Percentiles rank a stretch among this genome's conserved stretches.
phyloP scores from a whole-genome alignment of 2,888 invertebrate genomes.

The Morpho achilles region DNA sequence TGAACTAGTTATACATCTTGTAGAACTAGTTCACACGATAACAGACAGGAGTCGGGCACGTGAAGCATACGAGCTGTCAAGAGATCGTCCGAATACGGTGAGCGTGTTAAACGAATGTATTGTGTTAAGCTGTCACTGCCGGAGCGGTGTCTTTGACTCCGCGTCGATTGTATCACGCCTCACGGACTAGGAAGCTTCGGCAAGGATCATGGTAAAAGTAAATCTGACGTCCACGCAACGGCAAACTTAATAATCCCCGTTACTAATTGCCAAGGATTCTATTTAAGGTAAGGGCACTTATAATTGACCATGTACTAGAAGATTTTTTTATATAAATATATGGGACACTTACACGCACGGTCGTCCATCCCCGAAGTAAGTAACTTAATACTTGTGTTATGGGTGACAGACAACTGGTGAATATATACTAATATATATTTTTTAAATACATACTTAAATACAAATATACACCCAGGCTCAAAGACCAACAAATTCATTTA shows the following conservation, averaged over 20 bases:
- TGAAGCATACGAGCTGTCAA: slow-evolving; percentile 60
- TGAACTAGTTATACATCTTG: not conserved
- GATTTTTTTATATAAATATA: no score
- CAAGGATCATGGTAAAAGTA: slow-evolving; percentile 32
- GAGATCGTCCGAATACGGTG: slow-evolving; percentile 63
- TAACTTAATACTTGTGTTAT: no score
- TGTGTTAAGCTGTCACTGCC: slow-evolving; percentile 64
- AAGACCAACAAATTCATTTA: no score
- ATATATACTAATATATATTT: no score
- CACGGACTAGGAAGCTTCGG: slow-evolving; percentile 52
- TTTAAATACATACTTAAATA: no score
- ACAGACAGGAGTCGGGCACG: slow-evolving; percentile 19
- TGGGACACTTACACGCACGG: no score
- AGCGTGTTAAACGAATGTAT: slow-evolving; percentile 75
- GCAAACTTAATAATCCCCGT: slow-evolving; percentile 20
- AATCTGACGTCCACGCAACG: slow-evolving; percentile 20
- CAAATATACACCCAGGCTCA: no score
- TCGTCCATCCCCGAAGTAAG: no score
- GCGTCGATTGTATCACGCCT: slow-evolving; percentile 57
- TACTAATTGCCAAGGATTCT: slow-evolving; percentile 17
- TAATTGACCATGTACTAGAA: no score
- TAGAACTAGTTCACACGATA: slow-evolving; percentile 21
- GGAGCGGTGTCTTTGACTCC: slow-evolving; percentile 57
- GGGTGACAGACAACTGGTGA: no score
- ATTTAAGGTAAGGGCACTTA: no score